phyloP scores from a whole-genome alignment of 30 jellyfish, hydroid and myxozoan species.

The Catostylus mosaicus region DNA sequence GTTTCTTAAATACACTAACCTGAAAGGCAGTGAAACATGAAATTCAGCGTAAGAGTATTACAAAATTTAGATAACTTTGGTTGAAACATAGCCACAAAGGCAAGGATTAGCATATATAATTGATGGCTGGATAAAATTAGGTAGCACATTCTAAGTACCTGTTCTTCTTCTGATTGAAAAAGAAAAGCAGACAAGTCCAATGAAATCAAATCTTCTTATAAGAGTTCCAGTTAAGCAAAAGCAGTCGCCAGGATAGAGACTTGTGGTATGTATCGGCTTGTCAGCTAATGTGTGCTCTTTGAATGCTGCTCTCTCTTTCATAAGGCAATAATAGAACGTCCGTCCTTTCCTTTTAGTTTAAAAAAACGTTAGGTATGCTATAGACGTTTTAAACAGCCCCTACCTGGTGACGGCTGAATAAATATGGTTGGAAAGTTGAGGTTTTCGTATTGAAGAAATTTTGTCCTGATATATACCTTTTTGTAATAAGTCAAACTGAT shows the following conservation, averaged over 20 bases:
- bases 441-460: too few relatives aligned
- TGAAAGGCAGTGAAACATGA: background rate
- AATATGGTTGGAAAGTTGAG: too few relatives aligned
- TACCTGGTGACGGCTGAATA: too few relatives aligned
- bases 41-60: conserved; percentile 6
- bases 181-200: conserved; percentile 4
- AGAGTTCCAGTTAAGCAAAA: conserved; percentile 1
- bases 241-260: conserved; percentile 3
- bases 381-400: too few relatives aligned
- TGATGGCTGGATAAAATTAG: conserved; percentile 29
- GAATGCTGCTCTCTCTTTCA: background rate
- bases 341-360: too few relatives aligned
- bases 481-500: too few relatives aligned
- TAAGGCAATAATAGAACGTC: too few relatives aligned
- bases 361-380: too few relatives aligned
- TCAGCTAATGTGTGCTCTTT: background rate
- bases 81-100: conserved; percentile 24
- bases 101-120: conserved; percentile 9
- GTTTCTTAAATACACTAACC: background rate
- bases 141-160: conserved; percentile 31
- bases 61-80: background rate
- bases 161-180: background rate
- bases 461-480: too few relatives aligned
- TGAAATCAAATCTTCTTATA: conserved; percentile 31
- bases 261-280: conserved; percentile 25